phyloP scores from a whole-genome alignment of 2,888 invertebrate genomes.

The Sphinx pinastri region DNA sequence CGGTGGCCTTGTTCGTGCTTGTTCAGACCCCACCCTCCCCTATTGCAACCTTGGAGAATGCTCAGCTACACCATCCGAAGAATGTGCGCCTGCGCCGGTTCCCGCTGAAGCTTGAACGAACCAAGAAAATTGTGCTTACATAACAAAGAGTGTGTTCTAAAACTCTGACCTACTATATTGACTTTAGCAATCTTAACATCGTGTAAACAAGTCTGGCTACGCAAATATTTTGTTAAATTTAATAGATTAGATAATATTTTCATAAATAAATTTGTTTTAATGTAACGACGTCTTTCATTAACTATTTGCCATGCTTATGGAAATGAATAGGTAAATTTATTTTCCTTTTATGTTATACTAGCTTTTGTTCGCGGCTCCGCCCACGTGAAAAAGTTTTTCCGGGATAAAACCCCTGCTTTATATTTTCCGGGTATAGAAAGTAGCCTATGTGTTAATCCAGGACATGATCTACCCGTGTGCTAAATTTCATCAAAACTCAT shows the following conservation, averaged over 20 bases:
- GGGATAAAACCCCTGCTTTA: no score
- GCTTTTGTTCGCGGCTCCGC: no score
- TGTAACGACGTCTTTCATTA: not conserved
- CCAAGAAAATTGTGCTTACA: not conserved
- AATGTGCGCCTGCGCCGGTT: conserved; percentile 54
- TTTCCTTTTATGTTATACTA: no score
- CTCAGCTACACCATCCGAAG: conserved; percentile 70
- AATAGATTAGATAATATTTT: conserved; percentile 4
- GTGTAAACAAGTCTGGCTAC: not conserved
- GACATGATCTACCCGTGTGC: no score
- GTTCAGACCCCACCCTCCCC: conserved; percentile 69
- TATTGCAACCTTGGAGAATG: conserved; percentile 77
- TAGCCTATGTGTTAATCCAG: no score
- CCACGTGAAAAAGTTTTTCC: no score
- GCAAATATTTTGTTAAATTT: not conserved
- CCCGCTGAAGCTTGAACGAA: conserved; percentile 31
- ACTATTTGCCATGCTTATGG: not conserved
- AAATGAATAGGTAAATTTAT: no score
- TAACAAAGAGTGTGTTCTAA: not conserved
- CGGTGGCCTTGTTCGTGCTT: conserved; percentile 64
- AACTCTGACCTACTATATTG: not conserved
- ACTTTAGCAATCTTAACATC: not conserved
- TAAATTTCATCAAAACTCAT: no score
- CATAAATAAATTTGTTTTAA: not conserved
- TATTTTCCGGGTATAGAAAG: no score